A percentile compares a stretch with the other conserved stretches of the same genome.
Conservation (phyloP, 30 jellyfish, hydroid and myxozoan species). For the Mastigias papua region DNA sequence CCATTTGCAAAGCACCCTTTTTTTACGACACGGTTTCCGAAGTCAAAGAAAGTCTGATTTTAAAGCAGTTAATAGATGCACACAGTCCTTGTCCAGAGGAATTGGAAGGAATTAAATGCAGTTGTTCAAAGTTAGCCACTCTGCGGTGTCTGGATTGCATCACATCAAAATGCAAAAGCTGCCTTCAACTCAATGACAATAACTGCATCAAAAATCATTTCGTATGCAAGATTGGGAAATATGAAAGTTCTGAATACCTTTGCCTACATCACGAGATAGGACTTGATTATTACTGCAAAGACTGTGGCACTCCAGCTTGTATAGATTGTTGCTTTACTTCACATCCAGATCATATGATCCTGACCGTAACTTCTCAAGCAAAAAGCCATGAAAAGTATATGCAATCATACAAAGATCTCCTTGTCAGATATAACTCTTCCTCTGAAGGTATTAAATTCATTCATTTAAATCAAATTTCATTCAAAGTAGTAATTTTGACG, state of each 20-base stretch:
- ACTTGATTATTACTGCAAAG: not conserved
- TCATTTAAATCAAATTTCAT: too few species aligned
- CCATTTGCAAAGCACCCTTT: not conserved
- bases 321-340: not conserved
- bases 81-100: not conserved
- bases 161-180: not conserved
- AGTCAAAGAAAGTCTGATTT: constrained; percentile 1
- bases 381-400: not conserved
- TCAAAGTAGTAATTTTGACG: too few species aligned
- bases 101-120: not conserved
- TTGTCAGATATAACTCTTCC: not conserved
- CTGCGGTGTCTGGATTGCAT: constrained; percentile 2
- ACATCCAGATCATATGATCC: not conserved
- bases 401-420: not conserved
- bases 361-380: not conserved
- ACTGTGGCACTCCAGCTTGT: not conserved
- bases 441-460: not conserved
- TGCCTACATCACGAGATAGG: not conserved
- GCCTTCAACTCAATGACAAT: not conserved
- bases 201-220: not conserved
- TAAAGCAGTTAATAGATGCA: constrained; percentile 18
- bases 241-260: not conserved
- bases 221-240: not conserved
- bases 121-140: not conserved
- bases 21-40: not conserved